phyloP scores from a whole-genome alignment of 2,113 vertebrate genomes.

The Clinocottus analis region DNA sequence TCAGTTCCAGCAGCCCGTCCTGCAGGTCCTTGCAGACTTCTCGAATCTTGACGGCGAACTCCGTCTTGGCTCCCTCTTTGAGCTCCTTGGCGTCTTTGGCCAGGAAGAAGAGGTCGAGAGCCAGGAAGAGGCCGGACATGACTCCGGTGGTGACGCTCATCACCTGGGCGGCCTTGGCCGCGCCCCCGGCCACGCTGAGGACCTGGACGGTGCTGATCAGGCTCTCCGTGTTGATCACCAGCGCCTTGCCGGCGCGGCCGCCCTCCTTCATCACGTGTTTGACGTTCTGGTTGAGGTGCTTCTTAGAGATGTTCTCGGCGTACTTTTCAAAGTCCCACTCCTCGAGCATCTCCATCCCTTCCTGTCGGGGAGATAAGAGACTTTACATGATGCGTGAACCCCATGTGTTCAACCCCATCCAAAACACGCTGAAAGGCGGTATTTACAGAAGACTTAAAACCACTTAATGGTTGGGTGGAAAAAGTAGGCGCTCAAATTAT shows the following conservation, averaged over 20 bases:
- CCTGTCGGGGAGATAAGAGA: constrained; percentile 51
- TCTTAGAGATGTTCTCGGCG: constrained; percentile 76
- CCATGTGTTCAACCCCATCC: neutral
- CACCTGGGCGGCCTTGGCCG: constrained; percentile 76
- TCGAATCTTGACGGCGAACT: constrained; percentile 80
- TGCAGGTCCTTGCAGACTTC: constrained; percentile 80
- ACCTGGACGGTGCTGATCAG: constrained; percentile 80
- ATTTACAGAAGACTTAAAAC: neutral
- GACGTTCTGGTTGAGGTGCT: constrained; percentile 79
- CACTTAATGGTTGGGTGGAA: neutral
- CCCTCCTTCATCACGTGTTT: constrained; percentile 82
- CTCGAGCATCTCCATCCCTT: constrained; percentile 81
- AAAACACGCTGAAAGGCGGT: neutral
- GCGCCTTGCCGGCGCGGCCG: constrained; percentile 79
- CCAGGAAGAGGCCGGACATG: constrained; percentile 83
- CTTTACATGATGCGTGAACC: neutral
- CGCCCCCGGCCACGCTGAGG: constrained; percentile 71
- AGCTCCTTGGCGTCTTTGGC: constrained; percentile 82
- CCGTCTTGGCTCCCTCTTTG: constrained; percentile 79
- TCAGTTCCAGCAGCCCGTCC: constrained; percentile 78
- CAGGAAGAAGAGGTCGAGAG: constrained; percentile 83
- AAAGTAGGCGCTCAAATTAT: neutral
- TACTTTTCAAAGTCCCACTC: constrained; percentile 82
- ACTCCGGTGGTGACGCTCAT: constrained; percentile 79
- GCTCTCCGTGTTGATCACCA: constrained; percentile 77